Evolutionary conservation across 2,888 invertebrate genomes (phyloP).

Genomic region (Eupithecia pulchellata): DNA sequence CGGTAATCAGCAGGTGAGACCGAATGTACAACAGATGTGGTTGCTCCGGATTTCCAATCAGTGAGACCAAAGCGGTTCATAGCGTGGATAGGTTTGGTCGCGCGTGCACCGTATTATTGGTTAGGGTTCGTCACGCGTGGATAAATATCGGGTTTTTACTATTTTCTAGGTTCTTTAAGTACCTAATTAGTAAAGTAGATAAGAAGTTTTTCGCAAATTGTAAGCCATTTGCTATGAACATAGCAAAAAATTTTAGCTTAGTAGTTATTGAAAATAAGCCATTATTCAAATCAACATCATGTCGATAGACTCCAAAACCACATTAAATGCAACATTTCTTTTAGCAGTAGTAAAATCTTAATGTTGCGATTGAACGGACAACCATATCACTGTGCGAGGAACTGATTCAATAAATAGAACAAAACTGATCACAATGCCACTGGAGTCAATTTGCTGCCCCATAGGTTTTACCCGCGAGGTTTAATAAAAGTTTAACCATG

Average conservation of each 20-base stretch:
- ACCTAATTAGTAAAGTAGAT: too few relatives aligned
- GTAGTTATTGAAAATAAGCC: too few relatives aligned
- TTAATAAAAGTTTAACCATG: not conserved
- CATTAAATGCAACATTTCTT: too few relatives aligned
- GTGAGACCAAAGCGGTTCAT: conserved; percentile 21
- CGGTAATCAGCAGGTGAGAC: conserved; percentile 71
- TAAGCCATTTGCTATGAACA: too few relatives aligned
- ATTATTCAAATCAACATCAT: too few relatives aligned
- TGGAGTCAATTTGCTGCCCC: not conserved
- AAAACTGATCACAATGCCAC: not conserved
- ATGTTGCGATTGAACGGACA: too few relatives aligned
- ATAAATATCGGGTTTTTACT: too few relatives aligned
- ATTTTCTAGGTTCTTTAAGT: too few relatives aligned
- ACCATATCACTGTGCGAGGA: not conserved
- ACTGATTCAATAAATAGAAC: not conserved
- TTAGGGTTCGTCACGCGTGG: not conserved
- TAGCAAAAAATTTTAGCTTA: too few relatives aligned
- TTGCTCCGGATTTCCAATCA: conserved; percentile 35
- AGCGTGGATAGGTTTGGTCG: conserved; percentile 7
- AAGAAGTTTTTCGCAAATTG: too few relatives aligned
- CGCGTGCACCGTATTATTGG: conserved; percentile 12
- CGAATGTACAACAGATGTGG: conserved; percentile 65
- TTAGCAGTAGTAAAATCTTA: too few relatives aligned
- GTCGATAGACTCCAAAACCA: too few relatives aligned
- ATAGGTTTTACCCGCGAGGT: not conserved